Base-by-base conservation (phyloP, 2,113 vertebrate genomes). In the Cyphomyrus plagiostoma region DNA sequence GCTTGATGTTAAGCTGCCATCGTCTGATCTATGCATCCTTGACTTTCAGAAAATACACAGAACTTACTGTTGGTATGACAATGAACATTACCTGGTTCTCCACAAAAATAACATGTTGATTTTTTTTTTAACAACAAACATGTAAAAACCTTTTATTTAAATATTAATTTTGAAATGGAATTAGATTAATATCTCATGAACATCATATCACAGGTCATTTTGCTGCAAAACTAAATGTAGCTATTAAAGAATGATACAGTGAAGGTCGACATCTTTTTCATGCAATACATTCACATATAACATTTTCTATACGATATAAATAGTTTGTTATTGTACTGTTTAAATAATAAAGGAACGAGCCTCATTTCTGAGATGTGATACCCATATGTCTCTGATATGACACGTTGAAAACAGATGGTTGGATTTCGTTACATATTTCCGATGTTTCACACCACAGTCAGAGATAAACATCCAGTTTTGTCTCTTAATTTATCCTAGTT, bases 361-460 rank as follows among this genome's bases (percentile, higher is more conserved):
- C 4, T 89, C 50, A n/a, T 30, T 82, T 39, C 17, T 1, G 10
- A 30, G 2, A 39, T 50, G 6, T 23, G 49, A 46, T 17, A 80
- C 15, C 17, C 8, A 45, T 2, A 26, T 42, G 48, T 89, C 35
- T 19, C 88, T 56, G 21, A 89, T 50, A 19, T 80, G 35, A 42
- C 49, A n/a, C 15, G 50, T 42, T n/a, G 21, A 53, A 77, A 89
- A 45, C 88, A 83, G 88, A 82, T 89, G 74, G 88, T 53, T 19
- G 35, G 46, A 45, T 52, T 45, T 35, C 9, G 6, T 83, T 42
- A 45, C 45, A 89, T 42, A 83, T 77, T 42, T 83, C 48, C 19
- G 15, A 26, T n/a, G 74, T 52, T 89, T 56, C 74, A 83, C 74
- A 82, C 88, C 42, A 83, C 88, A 89, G 35, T 88, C 58, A 74